Conservation (phyloP, 2,888 invertebrate species). For the Cryptocephalus moraei region DNA sequence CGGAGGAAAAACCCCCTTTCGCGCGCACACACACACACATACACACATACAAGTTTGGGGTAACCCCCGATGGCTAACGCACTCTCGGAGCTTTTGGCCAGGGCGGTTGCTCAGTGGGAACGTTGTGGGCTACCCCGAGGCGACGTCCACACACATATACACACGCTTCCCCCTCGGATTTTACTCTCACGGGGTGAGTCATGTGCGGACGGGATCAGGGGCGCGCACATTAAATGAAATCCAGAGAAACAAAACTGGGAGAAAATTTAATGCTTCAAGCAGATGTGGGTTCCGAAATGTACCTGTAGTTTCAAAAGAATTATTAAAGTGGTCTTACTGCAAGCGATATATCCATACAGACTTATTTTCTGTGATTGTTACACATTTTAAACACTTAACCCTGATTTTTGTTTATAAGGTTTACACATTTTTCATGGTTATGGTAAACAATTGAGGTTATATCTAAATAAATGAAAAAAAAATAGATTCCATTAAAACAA, state of each 20-base stretch:
- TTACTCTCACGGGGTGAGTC: constrained; percentile 19
- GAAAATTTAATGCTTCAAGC: too few relatives aligned
- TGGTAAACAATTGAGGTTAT: too few relatives aligned
- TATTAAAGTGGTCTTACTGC: too few relatives aligned
- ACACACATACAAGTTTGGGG: constrained; percentile 7
- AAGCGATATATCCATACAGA: too few relatives aligned
- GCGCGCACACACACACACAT: background rate
- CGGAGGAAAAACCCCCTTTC: background rate
- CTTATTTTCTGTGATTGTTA: too few relatives aligned
- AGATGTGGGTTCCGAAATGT: too few relatives aligned
- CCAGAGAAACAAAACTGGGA: background rate
- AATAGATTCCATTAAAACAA: too few relatives aligned
- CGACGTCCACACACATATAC: constrained; percentile 18
- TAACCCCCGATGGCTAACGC: constrained; percentile 6
- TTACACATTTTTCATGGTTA: too few relatives aligned
- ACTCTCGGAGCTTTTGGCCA: constrained; percentile 31
- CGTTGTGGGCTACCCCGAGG: constrained; percentile 36
- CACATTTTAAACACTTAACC: too few relatives aligned
- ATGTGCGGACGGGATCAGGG: constrained; percentile 11
- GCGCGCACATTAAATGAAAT: constrained; percentile 1
- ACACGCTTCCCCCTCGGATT: background rate
- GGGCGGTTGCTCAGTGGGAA: constrained; percentile 40
- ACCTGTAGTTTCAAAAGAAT: too few relatives aligned
- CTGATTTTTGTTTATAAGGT: too few relatives aligned
- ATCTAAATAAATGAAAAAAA: too few relatives aligned